Percentiles rank a stretch among this genome's conserved stretches.
Conservation (phyloP, 1,140 invertebrate species). For the Drosophila nannoptera region DNA sequence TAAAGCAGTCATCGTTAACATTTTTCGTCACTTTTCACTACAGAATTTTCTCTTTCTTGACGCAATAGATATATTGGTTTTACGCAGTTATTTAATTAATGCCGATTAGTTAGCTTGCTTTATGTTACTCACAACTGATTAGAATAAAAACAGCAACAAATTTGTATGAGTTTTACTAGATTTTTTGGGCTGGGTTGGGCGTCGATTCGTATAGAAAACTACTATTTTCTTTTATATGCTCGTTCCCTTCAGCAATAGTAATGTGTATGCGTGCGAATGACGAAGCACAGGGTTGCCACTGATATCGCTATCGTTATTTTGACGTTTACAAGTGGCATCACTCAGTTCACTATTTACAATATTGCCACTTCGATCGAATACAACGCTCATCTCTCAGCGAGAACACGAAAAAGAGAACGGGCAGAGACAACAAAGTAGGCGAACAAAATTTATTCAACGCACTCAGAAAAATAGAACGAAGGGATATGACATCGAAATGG, state of each 20-base stretch:
- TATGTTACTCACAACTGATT: constrained; percentile 61
- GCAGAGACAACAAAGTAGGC: constrained; percentile 39
- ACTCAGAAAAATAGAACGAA: constrained; percentile 9
- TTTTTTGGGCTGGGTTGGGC: constrained; percentile 69
- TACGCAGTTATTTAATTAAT: constrained; percentile 3
- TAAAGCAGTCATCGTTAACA: constrained; percentile 56
- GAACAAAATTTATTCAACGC: constrained; percentile 12
- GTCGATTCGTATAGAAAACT: constrained; percentile 67
- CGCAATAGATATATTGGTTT: constrained; percentile 31
- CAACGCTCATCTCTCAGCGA: constrained; percentile 25
- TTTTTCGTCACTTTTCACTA: constrained; percentile 74
- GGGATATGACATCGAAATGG: constrained; percentile 52
- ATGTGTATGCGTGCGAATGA: constrained; percentile 64
- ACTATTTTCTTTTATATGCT: constrained; percentile 71
- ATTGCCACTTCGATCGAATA: constrained; percentile 30
- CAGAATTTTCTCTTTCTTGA: constrained; percentile 70
- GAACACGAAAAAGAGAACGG: constrained; percentile 39
- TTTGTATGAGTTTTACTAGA: constrained; percentile 15
- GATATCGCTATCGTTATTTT: constrained; percentile 34
- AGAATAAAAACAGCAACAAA: constrained; percentile 34
- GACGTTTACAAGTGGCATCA: constrained; percentile 46
- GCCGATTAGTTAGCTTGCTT: constrained; percentile 1
- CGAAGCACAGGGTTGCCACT: constrained; percentile 58
- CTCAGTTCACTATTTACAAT: not conserved
- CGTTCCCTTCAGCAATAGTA: constrained; percentile 55